Evolutionary conservation across 2,888 invertebrate species (phyloP).

Genomic region (Merodon equestris): DNA sequence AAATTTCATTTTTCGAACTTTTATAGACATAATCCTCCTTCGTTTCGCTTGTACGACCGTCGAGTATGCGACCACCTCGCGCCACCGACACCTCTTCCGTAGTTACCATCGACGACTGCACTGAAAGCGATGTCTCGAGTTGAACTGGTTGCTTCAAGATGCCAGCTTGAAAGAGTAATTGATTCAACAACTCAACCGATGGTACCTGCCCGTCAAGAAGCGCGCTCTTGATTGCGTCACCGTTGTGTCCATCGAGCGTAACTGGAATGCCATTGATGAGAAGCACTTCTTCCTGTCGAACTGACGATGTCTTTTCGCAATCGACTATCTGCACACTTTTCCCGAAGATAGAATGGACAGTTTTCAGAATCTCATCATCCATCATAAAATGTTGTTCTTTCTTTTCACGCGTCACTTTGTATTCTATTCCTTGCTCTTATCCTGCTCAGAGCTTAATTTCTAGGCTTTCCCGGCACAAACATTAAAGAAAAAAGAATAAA

Average conservation of each 20-base stretch:
- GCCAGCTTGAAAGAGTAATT: constrained; percentile 84
- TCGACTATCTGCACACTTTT: constrained; percentile 86
- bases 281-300: constrained; percentile 85
- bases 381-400: constrained; percentile 74
- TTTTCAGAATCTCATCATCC: constrained; percentile 88
- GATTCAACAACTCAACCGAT: constrained; percentile 85
- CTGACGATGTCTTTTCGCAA: constrained; percentile 86
- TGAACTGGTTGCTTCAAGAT: constrained; percentile 84
- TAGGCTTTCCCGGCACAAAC: not conserved
- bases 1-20: constrained; percentile 84
- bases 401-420: not conserved
- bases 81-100: constrained; percentile 86
- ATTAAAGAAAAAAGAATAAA: not conserved
- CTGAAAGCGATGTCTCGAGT: constrained; percentile 85
- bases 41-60: constrained; percentile 84
- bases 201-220: constrained; percentile 85
- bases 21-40: constrained; percentile 86
- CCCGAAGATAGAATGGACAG: constrained; percentile 86
- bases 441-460: not conserved
- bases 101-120: constrained; percentile 85
- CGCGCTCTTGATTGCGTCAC: constrained; percentile 84
- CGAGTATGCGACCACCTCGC: constrained; percentile 84
- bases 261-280: constrained; percentile 86
- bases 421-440: not conserved
- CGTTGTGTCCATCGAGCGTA: constrained; percentile 84